Evolutionary conservation across 2,113 vertebrate species (phyloP), one percentile per base, ranked within the genome.

Genomic region (Neofelis nebulosa): DNA sequence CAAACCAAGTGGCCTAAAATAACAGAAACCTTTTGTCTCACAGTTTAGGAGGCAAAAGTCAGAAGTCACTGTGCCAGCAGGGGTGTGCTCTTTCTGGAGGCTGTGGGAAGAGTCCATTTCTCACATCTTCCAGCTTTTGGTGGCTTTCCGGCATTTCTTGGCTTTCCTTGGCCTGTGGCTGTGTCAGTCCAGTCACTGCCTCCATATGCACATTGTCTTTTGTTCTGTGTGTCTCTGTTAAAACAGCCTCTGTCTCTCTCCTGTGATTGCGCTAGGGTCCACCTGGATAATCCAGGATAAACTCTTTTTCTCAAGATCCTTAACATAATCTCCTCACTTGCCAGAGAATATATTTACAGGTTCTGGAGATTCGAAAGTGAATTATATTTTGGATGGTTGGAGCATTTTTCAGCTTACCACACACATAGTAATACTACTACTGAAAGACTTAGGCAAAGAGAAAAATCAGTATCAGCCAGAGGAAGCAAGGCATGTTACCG

Each of bases 151-250:
- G 29, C 14, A 76, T 27, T 79, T 19, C 31, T 48, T 3, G 31
- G 63, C 29, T 36, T 57, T 89, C 23, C 15, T 69, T 48, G 14
- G 50, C 23, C 69, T 19, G 4, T 48, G 27, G 29, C 29, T 7
- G 0, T 21, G 15, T 89, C 27, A 41, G 19, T 38, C 2, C 55
- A 38, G 3, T 13, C 13, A 29, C 6, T 3, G 7, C 8, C 13
- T 65, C 4, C 7, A 6, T 74, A 57, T 14, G 52, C 14, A 27
- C 19, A 6, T 41, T 3, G 5, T 23, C 79, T 76, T 74, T 45
- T 71, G n/a, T 16, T 73, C 23, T 29, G 1, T 52, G 12, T n/a
- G 13, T 81, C 38, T 82, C 12, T 81, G 12, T 80, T 36, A 82
- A 19, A 61, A 61, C 13, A 31, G 61, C 36, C 33, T 45, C 1